Evolutionary conservation across 2,888 invertebrate species (phyloP).

Genomic region (Protonemura montana): DNA sequence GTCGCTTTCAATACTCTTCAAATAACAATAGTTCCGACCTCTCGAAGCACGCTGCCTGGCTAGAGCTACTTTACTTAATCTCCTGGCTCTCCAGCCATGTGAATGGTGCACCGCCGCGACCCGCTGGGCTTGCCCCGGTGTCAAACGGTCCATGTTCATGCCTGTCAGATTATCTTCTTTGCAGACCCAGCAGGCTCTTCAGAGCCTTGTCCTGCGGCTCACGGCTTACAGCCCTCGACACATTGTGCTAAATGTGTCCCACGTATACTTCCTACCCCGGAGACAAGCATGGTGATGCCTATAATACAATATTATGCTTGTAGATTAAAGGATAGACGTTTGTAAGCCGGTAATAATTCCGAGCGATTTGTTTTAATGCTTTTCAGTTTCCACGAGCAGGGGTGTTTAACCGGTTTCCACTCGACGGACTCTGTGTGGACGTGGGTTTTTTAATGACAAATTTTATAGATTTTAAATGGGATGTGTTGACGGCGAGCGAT

Average conservation of each 20-base stretch:
- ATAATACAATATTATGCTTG: slow-evolving; percentile 1
- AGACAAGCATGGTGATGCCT: background rate
- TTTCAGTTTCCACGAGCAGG: background rate
- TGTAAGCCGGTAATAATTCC: background rate
- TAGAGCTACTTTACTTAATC: slow-evolving; percentile 39
- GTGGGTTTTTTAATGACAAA: background rate
- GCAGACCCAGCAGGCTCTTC: slow-evolving; percentile 13
- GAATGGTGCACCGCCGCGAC: background rate
- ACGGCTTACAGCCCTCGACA: slow-evolving; percentile 8
- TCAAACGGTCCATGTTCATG: slow-evolving; percentile 30
- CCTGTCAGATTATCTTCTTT: slow-evolving; percentile 31
- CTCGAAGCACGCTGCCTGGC: background rate
- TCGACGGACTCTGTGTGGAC: background rate
- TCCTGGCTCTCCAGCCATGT: background rate
- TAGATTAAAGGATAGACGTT: background rate
- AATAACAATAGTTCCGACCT: background rate
- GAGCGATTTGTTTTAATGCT: slow-evolving; percentile 1
- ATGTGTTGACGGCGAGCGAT: background rate
- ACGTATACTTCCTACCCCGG: background rate
- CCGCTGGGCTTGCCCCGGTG: background rate
- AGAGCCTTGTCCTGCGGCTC: slow-evolving; percentile 21
- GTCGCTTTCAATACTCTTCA: slow-evolving; percentile 22
- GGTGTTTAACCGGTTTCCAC: slow-evolving; percentile 16
- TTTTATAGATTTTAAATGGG: background rate
- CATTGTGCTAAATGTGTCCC: slow-evolving; percentile 23